A percentile compares a stretch with the other conserved stretches of the same genome.
Evolutionary conservation across 2,113 vertebrate genomes (phyloP).

Genomic region (Tragelaphus strepsiceros): DNA sequence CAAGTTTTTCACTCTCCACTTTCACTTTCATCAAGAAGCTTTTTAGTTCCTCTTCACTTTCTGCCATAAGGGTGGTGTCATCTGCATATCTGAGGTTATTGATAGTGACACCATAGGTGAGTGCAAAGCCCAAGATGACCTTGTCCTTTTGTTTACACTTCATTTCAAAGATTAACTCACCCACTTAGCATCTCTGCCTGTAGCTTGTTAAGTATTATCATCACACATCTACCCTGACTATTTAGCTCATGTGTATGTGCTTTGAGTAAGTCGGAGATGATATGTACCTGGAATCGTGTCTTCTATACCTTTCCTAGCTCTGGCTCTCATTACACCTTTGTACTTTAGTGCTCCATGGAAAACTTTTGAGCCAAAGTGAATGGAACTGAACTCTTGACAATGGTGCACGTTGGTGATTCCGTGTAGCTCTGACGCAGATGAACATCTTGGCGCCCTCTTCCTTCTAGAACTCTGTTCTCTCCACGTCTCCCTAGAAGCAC

Average conservation of each 20-base stretch:
- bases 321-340: neutral
- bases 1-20: too few relatives aligned
- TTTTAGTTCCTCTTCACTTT: too few relatives aligned
- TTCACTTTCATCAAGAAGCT: too few relatives aligned
- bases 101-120: neutral
- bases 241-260: neutral
- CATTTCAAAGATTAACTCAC: neutral
- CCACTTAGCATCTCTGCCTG: neutral
- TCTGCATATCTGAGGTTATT: too few relatives aligned
- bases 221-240: neutral
- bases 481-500: neutral
- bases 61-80: too few relatives aligned
- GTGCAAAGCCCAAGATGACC: neutral
- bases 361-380: neutral
- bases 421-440: neutral
- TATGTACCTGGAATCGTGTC: neutral
- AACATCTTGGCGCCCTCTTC: neutral
- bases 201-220: neutral
- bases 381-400: neutral
- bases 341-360: neutral
- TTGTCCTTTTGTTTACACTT: conserved; percentile 16
- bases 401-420: neutral
- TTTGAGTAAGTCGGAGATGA: neutral
- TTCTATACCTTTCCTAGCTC: neutral
- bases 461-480: neutral